These are phyloP conservation scores for zebrafish (Danio rerio) DNA, from an alignment of 2,113 vertebrate genomes.

Conservation along the genomic window DNA sequence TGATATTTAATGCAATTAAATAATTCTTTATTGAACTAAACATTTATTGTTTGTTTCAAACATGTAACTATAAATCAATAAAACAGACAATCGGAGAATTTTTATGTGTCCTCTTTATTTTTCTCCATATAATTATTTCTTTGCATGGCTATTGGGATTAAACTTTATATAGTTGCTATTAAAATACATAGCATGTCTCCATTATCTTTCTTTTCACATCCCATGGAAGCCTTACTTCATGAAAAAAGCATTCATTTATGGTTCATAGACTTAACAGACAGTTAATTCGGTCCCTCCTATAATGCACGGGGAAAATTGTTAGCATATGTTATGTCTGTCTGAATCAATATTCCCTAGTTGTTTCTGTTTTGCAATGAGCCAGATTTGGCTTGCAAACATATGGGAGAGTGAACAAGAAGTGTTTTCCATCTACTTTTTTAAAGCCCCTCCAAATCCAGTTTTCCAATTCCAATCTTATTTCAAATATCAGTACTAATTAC, in stretches of 20 bases:
- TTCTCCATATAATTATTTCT: background rate
- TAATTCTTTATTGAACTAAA: too few relatives aligned
- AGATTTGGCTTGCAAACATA: constrained; percentile 14
- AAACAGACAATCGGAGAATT: too few relatives aligned
- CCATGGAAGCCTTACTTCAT: constrained; percentile 58
- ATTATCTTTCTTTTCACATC: constrained; percentile 28
- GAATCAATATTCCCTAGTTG: constrained; percentile 48
- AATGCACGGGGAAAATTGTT: constrained; percentile 64
- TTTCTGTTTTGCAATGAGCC: constrained; percentile 22
- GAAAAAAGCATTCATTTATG: constrained; percentile 66
- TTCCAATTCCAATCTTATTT: constrained; percentile 19
- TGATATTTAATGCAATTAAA: too few relatives aligned
- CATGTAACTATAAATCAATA: too few relatives aligned
- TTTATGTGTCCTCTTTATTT: too few relatives aligned
- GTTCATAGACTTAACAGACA: constrained; percentile 65
- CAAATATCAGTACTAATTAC: constrained; percentile 11
- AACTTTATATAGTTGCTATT: constrained; percentile 37
- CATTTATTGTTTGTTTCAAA: too few relatives aligned
- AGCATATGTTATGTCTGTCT: constrained; percentile 67
- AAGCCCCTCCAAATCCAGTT: background rate
- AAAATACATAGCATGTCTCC: constrained; percentile 51
- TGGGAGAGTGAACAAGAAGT: constrained; percentile 3
- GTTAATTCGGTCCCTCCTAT: constrained; percentile 62
- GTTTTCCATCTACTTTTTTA: constrained; percentile 17
- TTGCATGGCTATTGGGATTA: constrained; percentile 64